These are phyloP conservation scores for Malthinus flaveolus DNA, from an alignment of 2,888 invertebrate species.

Conservation along the genomic window DNA sequence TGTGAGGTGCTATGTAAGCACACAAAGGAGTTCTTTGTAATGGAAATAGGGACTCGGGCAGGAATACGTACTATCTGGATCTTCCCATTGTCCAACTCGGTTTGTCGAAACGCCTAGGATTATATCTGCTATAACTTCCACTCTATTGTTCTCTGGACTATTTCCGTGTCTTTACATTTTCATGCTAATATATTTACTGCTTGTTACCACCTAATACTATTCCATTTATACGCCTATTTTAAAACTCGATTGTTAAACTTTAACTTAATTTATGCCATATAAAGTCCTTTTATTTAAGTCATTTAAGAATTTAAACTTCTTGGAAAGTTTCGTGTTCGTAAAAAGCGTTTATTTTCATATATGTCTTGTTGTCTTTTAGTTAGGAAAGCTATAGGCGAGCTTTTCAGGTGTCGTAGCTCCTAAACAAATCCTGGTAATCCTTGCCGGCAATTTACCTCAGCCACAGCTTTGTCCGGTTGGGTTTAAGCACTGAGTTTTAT, in stretches of 20 bases:
- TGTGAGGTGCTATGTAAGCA: constrained; percentile 35
- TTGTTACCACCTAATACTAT: constrained; percentile 20
- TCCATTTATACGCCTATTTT: constrained; percentile 8
- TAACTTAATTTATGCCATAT: background rate
- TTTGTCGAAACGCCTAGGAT: constrained; percentile 37
- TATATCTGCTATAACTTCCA: constrained; percentile 39
- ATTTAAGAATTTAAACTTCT: too few relatives aligned
- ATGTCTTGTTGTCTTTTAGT: constrained; percentile 10
- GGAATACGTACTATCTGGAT: constrained; percentile 34
- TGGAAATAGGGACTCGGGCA: constrained; percentile 35
- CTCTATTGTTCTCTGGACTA: constrained; percentile 35
- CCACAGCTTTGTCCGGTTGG: constrained; percentile 49
- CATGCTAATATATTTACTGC: constrained; percentile 35
- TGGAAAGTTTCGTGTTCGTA: too few relatives aligned
- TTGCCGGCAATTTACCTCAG: constrained; percentile 56
- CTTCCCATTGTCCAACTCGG: constrained; percentile 38
- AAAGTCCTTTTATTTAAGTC: too few relatives aligned
- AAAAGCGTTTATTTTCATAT: background rate
- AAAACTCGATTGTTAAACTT: constrained; percentile 4
- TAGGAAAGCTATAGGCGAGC: constrained; percentile 17
- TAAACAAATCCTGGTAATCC: constrained; percentile 56
- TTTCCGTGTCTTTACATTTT: constrained; percentile 36
- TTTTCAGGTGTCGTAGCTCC: constrained; percentile 49
- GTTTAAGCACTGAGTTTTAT: constrained; percentile 56
- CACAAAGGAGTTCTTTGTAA: constrained; percentile 37